Evolutionary conservation across 2,888 invertebrate species (phyloP).

Genomic region (Glaucopsyche alexis): DNA sequence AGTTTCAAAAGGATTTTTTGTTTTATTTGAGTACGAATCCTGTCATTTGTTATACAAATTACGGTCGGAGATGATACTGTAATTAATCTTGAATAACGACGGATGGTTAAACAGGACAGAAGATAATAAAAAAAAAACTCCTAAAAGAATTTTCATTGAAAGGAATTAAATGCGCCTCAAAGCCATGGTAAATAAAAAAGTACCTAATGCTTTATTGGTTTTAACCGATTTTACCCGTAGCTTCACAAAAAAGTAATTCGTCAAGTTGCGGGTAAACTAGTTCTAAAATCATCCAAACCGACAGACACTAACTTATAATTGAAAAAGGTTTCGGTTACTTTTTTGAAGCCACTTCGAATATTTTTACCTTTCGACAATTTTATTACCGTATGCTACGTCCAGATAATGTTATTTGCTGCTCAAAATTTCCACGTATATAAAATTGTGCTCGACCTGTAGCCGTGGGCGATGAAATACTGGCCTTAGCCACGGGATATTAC

Average conservation of each 20-base stretch:
- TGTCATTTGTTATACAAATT: slow-evolving; percentile 4
- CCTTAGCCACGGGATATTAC: slow-evolving; percentile 38
- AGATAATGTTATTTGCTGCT: slow-evolving; percentile 18
- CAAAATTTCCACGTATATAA: slow-evolving; percentile 45
- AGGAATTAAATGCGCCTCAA: background rate
- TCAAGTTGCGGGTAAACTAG: background rate
- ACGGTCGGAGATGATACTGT: slow-evolving; percentile 1
- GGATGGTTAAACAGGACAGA: background rate
- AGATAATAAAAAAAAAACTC: background rate
- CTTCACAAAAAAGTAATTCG: background rate
- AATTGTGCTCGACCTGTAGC: slow-evolving; percentile 47
- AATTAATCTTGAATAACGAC: background rate
- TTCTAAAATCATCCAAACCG: background rate
- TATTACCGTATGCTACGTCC: background rate
- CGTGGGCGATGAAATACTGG: slow-evolving; percentile 49
- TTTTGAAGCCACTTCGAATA: slow-evolving; percentile 4
- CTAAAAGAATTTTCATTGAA: background rate
- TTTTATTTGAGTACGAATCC: slow-evolving; percentile 6
- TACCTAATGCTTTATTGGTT: background rate
- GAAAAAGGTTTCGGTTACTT: background rate
- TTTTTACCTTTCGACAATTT: slow-evolving; percentile 4
- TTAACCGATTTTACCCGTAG: background rate
- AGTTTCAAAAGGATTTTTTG: slow-evolving; percentile 19
- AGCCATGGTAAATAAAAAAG: background rate
- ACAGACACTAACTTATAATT: background rate